Evolutionary conservation across 1,140 invertebrate species (phyloP).

Genomic region (Mizuhopecten yessoensis): DNA sequence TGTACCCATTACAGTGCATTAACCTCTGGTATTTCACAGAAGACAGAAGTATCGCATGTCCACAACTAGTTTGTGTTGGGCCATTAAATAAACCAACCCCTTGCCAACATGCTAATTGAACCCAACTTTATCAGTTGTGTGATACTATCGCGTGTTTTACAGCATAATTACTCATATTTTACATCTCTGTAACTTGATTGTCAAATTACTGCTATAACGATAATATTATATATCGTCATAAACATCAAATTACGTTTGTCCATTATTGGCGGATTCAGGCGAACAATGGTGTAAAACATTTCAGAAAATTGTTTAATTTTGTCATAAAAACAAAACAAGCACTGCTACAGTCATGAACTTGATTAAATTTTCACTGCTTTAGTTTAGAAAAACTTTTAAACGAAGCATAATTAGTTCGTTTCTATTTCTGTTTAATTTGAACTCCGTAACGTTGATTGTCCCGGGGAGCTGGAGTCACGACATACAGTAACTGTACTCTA

Average conservation of each 20-base stretch:
- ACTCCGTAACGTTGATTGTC: background rate
- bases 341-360: background rate
- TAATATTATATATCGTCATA: background rate
- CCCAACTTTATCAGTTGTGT: background rate
- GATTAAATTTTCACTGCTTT: background rate
- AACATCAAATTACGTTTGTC: background rate
- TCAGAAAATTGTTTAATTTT: background rate
- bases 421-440: background rate
- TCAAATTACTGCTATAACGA: background rate
- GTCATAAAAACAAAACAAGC: background rate
- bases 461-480: background rate
- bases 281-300: background rate
- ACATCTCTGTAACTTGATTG: background rate
- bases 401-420: background rate
- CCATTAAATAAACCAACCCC: constrained; percentile 12
- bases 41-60: background rate
- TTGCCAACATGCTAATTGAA: background rate
- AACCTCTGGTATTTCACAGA: background rate
- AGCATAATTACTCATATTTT: constrained; percentile 28
- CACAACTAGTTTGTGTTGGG: background rate
- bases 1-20: background rate
- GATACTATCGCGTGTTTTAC: background rate
- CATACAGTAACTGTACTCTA: background rate
- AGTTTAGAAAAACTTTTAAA: background rate
- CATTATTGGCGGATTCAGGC: background rate